Percentiles rank a stretch among this genome's conserved stretches.
phyloP scores from a whole-genome alignment of 2,888 invertebrate species.

The Chymomyza caudatula region DNA sequence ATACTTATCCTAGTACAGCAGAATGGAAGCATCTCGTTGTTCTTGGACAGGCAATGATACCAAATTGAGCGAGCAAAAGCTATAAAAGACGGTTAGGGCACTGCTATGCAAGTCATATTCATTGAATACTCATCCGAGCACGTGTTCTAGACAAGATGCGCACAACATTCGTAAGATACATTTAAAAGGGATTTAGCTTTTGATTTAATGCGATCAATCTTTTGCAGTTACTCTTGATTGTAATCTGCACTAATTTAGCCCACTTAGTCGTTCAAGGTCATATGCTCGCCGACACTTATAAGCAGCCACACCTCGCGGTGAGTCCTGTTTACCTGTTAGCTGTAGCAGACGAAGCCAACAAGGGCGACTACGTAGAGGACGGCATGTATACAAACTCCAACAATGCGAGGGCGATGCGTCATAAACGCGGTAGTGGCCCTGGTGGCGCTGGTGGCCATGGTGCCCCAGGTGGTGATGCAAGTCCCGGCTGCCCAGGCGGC shows the following conservation, averaged over 20 bases:
- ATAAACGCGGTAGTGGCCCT: constrained; percentile 45
- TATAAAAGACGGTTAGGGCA: constrained; percentile 59
- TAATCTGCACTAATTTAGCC: constrained; percentile 12
- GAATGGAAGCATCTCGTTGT: constrained; percentile 21
- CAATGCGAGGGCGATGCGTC: constrained; percentile 49
- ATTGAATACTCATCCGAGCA: constrained; percentile 25
- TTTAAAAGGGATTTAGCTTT: neutral
- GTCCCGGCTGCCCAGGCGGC: constrained; percentile 22
- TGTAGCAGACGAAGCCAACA: constrained; percentile 36
- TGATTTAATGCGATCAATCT: neutral
- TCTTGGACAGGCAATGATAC: neutral
- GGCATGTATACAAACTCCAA: constrained; percentile 20
- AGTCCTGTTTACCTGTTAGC: constrained; percentile 44
- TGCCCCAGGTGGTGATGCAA: constrained; percentile 46
- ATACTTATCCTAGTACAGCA: constrained; percentile 43
- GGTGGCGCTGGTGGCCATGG: constrained; percentile 62
- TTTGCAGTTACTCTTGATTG: constrained; percentile 31
- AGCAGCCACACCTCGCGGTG: constrained; percentile 9
- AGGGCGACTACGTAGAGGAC: constrained; percentile 36
- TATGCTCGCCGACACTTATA: neutral
- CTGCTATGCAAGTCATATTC: constrained; percentile 43
- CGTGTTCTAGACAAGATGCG: constrained; percentile 25
- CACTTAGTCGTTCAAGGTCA: constrained; percentile 5
- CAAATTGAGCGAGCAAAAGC: neutral
- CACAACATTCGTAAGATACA: constrained; percentile 31